Evolutionary conservation across 2,888 invertebrate genomes (phyloP), one percentile per base, ranked within the genome.

Genomic region (Trissolcus japonicus): DNA sequence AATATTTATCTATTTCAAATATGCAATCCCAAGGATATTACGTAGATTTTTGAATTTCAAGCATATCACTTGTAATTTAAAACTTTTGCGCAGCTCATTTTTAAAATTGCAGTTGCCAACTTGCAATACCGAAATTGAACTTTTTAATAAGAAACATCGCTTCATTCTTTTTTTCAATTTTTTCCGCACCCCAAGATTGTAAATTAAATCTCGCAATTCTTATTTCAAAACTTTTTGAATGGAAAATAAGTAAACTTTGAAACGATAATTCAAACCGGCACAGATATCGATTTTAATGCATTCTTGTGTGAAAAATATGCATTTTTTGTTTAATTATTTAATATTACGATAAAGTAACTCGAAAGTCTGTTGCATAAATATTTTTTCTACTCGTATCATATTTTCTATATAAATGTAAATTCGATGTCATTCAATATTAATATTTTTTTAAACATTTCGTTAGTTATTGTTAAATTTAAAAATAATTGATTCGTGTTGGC

Each of bases 331-430:
- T 35, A 63, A 17, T 72, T 59, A 25, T 72, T 72, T 65, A 65
- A 65, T 72, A n/a, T n/a, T n/a, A 65, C 53, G 54, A 54, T 48
- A 63, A 72, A 72, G 54, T 60, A 53, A 41, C 53, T 54, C 56
- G 71, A 40, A 53, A 60, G 59, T 65, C 59, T 54, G 63, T 60
- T 65, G 48, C 25, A 59, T 65, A 72, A 72, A 72, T 65, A 59
- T 72, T 72, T 72, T 54, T 63, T 46, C n/a, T 46, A 16, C 16
- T 19, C 63, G 53, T 59, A 59, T 66, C 63, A 25, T 66, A 54
- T 73, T 73, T 65, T 73, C 73, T 61, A 73, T 73, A 60, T 73
- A 66, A 60, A 73, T 73, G 65, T 73, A 73, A 73, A 73, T 73
- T 61, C 55, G 35, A 50, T 40, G 57, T 73, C 61, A 66, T 73